Base-by-base conservation (phyloP, 2,797 vertebrate genomes). In the Dicrostonyx torquatus region DNA sequence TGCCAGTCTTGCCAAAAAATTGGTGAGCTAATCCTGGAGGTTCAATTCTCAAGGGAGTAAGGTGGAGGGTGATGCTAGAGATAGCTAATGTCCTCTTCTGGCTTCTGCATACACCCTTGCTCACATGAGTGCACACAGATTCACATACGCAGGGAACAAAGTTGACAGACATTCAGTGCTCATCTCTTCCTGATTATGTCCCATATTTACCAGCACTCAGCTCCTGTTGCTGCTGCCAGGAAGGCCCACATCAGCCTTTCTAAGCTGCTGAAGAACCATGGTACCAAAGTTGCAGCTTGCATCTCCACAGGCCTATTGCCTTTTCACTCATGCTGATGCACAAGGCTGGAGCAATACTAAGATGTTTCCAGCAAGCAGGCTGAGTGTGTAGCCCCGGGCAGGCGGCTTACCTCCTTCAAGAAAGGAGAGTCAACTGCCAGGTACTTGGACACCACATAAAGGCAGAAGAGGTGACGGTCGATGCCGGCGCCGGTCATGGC, bases 381-480 rank as follows among this genome's bases (percentile, higher is more conserved):
- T 0, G 22, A 31, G 3, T 0, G 43, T 18, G 14, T 40, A 1
- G 13, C n/a, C 29, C 0, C 0, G 45, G 45, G 0, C 26, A 34
- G 4, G 48, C 6, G 18, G 96, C 98, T 87, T 95, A 99, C 99
- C 96, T 99, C 99, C 97, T 99, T 99, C 40, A 99, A 99, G 98
- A 99, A 99, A 60, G 99, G 97, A 0, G 99, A 99, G 45, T 99
- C 99, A 29, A 99, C 99, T 6, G 99, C 99, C 9, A 99, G 98
- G 94, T 99, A 99, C 95, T 99, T 99, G 97, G 99, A 99, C 58
- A 99, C 99, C 0, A 99, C 98, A 0, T 99, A 99, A 12, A 99
- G 99, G 97, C 99, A 99, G 99, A 99, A 99, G 73, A 99, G 99
- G 89, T 99, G 99, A 29, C 99, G 99, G 95, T 99, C 99, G 11